Evolutionary conservation across 2,113 vertebrate genomes (phyloP), one percentile per base, ranked within the genome.

Genomic region (Hemichromis elongatus): DNA sequence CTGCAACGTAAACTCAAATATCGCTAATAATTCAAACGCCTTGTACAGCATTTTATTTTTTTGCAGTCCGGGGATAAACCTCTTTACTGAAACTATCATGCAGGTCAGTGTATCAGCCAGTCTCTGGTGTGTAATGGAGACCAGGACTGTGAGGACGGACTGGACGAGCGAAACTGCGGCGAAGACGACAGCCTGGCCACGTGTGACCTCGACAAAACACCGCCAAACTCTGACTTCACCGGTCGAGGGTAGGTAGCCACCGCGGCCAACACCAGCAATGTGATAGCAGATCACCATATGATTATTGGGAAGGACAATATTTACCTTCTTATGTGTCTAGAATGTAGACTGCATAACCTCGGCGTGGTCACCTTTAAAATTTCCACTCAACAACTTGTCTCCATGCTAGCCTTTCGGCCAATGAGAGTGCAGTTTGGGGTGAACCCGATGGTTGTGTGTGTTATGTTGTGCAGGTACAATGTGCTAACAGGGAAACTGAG

Each of bases 101-200:
- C 61, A 99, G 98, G 97, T 84, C 96, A 96, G 87, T 99, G 98
- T 59, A 97, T 98, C 90, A 97, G 97, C 87, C 95, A 42, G 56
- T 96, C 94, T 24, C 93, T 99, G 88, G 93, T 97, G 79, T 99
- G 98, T 93, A 98, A 99, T 21, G 97, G 97, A 2, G 98, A 99
- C 95, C 96, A 98, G 33, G 98, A 99, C 89, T 99, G 98, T 92
- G 97, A 97, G 45, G 97, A 97, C 45, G 97, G 97, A 8, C 90
- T 97, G 50, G 98, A 99, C 85, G 98, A 99, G 92, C 96, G 96
- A 75, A 68, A 1, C 56, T 99, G 98, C 59, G 85, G 94, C 1
- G 83, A 81, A 28, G 93, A 90, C 45, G 50, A 26, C 59, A 87
- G 53, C 14, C 95, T 35, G 1, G 91, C 81, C 54, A 89, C 94